Base-by-base conservation (phyloP, 64 coral and sea anemone species). In the Catalaphyllia jardinei region DNA sequence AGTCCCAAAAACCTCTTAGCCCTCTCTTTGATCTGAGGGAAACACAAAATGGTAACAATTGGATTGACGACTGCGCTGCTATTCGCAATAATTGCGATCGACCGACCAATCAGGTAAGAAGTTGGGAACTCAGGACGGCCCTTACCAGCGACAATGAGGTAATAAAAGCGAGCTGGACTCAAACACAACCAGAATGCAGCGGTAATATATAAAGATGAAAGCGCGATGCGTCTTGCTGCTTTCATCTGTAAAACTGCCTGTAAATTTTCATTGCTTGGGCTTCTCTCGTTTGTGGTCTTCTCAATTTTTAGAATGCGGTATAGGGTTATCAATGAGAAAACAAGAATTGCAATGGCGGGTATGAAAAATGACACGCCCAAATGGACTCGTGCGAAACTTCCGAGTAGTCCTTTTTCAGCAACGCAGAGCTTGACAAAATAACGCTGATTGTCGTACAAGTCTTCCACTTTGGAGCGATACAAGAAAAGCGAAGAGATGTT, bases 41-140 rank as follows among this genome's bases (percentile, higher is more conserved):
- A 80, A 80, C 78, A 80, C 8, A 80, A 17, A 62, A 80, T 80
- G 13, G 55, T 31, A 7, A 80, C 28, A 0, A 60, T 0, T 8
- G 78, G 52, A 55, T 80, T 80, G 1, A 80, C 78, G 19, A 18
- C 78, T 19, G 78, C 78, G 78, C 52, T 80, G 28, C 27, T 16
- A 16, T 80, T 80, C 19, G 52, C 52, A 20, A 80, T 80, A 10
- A 80, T 80, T 4, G 35, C 52, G 15, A 80, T 31, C 14, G 52
- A 80, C 6, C 52, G 78, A 60, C 13, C 25, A 33, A 80, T 80
- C 55, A 80, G 28, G 61, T 80, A 80, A 4, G 78, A 80, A 3
- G 78, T 61, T 59, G 78, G 78, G 18, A 80, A 80, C 27, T 80
- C 78, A 1, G 52, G 78, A 29, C n/a, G 78, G 57, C 27, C 52